phyloP scores from a whole-genome alignment of 2,888 invertebrate species.

The Cordilura impudica region DNA sequence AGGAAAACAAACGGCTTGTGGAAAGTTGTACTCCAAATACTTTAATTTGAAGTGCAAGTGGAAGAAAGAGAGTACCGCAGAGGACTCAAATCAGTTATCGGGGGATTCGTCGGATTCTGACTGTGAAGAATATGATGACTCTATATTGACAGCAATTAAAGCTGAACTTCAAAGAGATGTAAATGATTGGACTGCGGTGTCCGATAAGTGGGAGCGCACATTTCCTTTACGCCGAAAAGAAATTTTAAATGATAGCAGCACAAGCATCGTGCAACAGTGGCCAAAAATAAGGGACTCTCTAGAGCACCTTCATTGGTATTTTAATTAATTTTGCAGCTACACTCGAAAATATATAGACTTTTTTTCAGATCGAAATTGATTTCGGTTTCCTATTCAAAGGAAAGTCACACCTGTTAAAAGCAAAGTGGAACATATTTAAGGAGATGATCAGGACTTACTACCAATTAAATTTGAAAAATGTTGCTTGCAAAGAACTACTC shows the following conservation, averaged over 20 bases:
- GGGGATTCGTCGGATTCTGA: background rate
- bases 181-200: background rate
- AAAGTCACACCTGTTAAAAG: background rate
- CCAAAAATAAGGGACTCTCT: slow-evolving; percentile 9
- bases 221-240: slow-evolving; percentile 7
- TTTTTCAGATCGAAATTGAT: slow-evolving; percentile 9
- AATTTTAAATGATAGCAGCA: background rate
- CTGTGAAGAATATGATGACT: no score
- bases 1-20: background rate
- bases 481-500: slow-evolving; percentile 1
- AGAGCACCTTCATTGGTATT: slow-evolving; percentile 21
- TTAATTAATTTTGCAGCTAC: background rate
- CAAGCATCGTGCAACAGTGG: slow-evolving; percentile 8
- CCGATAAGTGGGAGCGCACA: slow-evolving; percentile 4
- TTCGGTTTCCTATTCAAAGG: background rate
- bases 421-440: no score
- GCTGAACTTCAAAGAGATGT: background rate
- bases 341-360: slow-evolving; percentile 8
- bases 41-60: slow-evolving; percentile 6
- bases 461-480: slow-evolving; percentile 16
- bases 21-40: slow-evolving; percentile 17
- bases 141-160: background rate
- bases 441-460: no score
- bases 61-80: background rate
- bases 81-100: background rate